phyloP scores from a whole-genome alignment of 2,797 vertebrate genomes.

The Pempheris klunzingeri region DNA sequence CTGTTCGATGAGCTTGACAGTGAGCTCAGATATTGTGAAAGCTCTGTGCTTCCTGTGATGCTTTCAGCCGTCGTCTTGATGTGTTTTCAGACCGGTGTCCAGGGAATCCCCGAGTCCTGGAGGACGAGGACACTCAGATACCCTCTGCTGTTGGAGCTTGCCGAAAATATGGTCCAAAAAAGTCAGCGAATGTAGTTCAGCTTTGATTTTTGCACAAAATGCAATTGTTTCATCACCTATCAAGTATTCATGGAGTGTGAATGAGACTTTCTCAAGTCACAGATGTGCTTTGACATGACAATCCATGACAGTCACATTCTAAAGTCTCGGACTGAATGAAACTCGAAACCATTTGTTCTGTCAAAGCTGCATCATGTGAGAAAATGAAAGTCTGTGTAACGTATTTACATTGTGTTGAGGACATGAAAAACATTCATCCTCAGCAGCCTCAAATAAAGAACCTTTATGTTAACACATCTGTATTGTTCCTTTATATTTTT shows the following conservation, averaged over 20 bases:
- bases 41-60: slow-evolving; percentile 1
- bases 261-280: slow-evolving; percentile 21
- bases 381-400: slow-evolving; percentile 13
- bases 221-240: background rate
- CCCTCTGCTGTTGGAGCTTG: slow-evolving; percentile 74
- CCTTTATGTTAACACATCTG: background rate
- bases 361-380: slow-evolving; percentile 45
- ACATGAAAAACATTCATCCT: background rate
- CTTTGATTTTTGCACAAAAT: slow-evolving; percentile 1
- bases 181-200: slow-evolving; percentile 41
- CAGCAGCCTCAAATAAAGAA: slow-evolving; percentile 48
- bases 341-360: slow-evolving; percentile 69
- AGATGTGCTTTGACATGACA: slow-evolving; percentile 51
- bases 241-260: background rate
- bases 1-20: slow-evolving; percentile 29
- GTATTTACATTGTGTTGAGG: background rate
- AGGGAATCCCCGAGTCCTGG: slow-evolving; percentile 82
- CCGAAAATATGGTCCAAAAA: slow-evolving; percentile 62
- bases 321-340: slow-evolving; percentile 75
- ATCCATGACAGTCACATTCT: slow-evolving; percentile 73
- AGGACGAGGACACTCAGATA: slow-evolving; percentile 77
- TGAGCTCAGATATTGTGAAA: slow-evolving; percentile 8
- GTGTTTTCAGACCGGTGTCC: slow-evolving; percentile 77
- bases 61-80: slow-evolving; percentile 50
- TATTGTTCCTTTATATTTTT: slow-evolving; percentile 3